phyloP scores from a whole-genome alignment of 2,888 invertebrate species.

The Capitulum mitella region DNA sequence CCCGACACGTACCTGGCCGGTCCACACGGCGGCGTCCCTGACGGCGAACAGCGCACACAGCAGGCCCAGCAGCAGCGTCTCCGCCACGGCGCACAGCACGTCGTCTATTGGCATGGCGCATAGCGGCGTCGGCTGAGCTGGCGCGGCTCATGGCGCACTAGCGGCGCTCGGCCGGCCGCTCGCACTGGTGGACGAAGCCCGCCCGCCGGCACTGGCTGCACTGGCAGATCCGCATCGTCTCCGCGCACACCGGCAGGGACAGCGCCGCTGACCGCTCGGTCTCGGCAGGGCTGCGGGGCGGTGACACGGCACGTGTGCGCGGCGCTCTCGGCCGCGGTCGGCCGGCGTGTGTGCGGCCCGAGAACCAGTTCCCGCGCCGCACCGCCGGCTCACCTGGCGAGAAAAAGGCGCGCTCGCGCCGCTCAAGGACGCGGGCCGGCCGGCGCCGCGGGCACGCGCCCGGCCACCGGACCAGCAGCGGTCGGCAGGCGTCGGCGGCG shows the following conservation, averaged over 20 bases:
- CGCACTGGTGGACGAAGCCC: background rate
- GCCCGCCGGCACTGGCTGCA: slow-evolving; percentile 8
- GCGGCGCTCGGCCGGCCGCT: background rate
- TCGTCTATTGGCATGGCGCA: background rate
- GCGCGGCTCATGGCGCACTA: background rate
- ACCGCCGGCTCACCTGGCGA: background rate
- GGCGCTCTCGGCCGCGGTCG: background rate
- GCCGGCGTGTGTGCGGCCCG: background rate
- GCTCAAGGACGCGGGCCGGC: slow-evolving; percentile 7
- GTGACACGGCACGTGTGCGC: background rate
- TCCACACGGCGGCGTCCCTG: background rate
- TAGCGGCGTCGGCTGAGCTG: background rate
- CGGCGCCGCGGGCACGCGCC: background rate
- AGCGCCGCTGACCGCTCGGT: too few species aligned
- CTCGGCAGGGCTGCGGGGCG: too few species aligned
- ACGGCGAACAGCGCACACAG: background rate
- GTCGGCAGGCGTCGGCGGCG: background rate
- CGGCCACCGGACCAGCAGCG: background rate
- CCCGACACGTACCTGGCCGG: background rate
- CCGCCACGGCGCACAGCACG: background rate
- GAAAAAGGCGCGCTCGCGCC: background rate
- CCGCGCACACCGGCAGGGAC: too few species aligned
- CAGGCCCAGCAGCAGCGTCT: background rate
- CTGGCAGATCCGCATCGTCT: background rate
- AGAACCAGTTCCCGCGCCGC: background rate